phyloP scores from a whole-genome alignment of 1,140 invertebrate genomes.

The Atta colombica region DNA sequence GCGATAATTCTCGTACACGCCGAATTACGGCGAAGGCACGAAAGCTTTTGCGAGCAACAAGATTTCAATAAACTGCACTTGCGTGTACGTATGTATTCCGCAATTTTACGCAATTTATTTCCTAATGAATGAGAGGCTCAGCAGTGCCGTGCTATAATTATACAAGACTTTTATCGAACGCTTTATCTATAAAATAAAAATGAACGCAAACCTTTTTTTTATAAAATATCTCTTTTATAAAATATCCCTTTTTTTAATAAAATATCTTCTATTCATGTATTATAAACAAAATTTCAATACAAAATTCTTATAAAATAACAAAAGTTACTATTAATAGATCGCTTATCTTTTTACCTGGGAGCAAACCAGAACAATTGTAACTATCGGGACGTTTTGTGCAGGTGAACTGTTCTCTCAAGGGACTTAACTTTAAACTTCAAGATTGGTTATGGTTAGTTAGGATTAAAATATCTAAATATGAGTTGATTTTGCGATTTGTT shows the following conservation, averaged over 20 bases:
- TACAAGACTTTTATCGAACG: neutral
- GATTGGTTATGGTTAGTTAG: no score
- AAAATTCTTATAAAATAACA: neutral
- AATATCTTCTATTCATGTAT: neutral
- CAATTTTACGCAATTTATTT: constrained; percentile 42
- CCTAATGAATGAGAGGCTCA: neutral
- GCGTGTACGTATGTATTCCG: constrained; percentile 20
- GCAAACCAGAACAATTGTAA: no score
- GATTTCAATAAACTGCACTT: neutral
- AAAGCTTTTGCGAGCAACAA: neutral
- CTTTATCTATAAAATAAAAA: constrained; percentile 18
- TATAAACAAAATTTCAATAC: neutral
- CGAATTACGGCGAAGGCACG: constrained; percentile 11
- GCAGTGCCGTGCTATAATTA: neutral
- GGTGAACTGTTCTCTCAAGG: no score
- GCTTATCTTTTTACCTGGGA: no score
- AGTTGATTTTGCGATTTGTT: no score
- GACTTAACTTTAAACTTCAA: no score
- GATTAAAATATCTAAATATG: no score
- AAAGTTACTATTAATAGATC: no score
- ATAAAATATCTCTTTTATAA: neutral
- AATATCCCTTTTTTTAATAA: neutral
- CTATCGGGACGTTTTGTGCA: no score
- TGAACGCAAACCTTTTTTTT: neutral
- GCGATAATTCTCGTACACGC: constrained; percentile 17